Base-by-base conservation (phyloP, 2,113 vertebrate genomes). In the Esox niger region DNA sequence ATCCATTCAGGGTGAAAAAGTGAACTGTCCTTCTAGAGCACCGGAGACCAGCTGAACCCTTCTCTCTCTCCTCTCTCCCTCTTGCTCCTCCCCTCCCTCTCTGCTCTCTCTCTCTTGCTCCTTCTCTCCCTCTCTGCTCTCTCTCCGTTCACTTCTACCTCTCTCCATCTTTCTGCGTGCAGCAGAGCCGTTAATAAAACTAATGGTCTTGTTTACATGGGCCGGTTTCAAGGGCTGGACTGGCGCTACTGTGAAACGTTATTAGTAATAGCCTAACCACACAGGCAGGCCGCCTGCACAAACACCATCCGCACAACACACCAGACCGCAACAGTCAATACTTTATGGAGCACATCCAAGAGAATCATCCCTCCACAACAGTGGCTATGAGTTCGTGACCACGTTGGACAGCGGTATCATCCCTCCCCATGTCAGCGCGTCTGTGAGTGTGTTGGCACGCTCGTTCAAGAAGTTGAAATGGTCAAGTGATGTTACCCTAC, bases 1-100 rank as follows among this genome's bases (percentile, higher is more conserved):
- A 85, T 77, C 66, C 65, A 79, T 79, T 78, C 68, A 46, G 21
- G 64, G 73, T 79, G 75, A 57, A 65, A 46, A 2, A 5, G 55
- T 3, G n/a, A 21, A 23, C 72, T 66, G 43, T 77, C 56, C 70
- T 62, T 30, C 61, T 27, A 46, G 70, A 77, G 49, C 57, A 52
- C 62, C 62, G 27, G 30, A 32, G 54, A 66, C 56, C n/a, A 46
- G 49, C 68, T 72, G 46, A 68, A 64, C 38, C 66, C 47, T 75
- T 64, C 70, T 35, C 25, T 20, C 35, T 56, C 21, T 46, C 35
- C 7, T 49, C 8, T 65, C 43, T 38, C 1, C 30, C 9, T n/a
- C n/a, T n/a, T n/a, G n/a, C n/a, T 57, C 57, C 4, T 10, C 49
- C 23, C 32, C 7, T 21, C 7, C 1, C 52, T 68, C 15, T 31